These are phyloP conservation scores for Sebastes iracundus DNA, from an alignment of 2,797 vertebrate genomes.

Conservation along the genomic window DNA sequence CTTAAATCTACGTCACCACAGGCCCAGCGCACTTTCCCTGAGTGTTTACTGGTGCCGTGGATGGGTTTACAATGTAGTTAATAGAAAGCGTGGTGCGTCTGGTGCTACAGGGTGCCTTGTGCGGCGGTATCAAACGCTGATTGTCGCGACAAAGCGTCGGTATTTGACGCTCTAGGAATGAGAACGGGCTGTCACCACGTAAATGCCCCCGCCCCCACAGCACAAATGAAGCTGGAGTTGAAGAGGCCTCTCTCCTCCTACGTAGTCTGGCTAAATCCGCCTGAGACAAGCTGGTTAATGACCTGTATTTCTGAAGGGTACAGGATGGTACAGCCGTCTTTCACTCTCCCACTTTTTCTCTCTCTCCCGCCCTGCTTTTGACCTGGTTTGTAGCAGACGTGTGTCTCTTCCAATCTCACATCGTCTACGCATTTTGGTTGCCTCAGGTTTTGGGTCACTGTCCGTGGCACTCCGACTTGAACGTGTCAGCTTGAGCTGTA, in stretches of 20 bases:
- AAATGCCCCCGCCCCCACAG: not conserved
- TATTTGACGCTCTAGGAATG: too few species aligned
- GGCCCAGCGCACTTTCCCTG: too few species aligned
- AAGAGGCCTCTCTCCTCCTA: slow-evolving; percentile 20
- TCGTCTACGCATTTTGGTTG: slow-evolving; percentile 28
- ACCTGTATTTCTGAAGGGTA: slow-evolving; percentile 32
- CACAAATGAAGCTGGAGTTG: not conserved
- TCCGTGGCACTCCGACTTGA: slow-evolving; percentile 24
- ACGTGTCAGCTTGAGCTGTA: slow-evolving; percentile 26
- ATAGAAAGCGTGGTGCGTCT: too few species aligned
- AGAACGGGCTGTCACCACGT: too few species aligned
- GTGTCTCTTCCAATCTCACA: slow-evolving; percentile 23
- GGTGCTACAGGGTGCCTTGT: too few species aligned
- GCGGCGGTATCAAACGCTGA: too few species aligned
- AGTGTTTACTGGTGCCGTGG: too few species aligned
- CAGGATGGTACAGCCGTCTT: slow-evolving; percentile 1
- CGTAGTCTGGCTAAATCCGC: slow-evolving; percentile 8
- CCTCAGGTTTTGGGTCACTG: slow-evolving; percentile 36
- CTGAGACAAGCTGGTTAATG: slow-evolving; percentile 31
- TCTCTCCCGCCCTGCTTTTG: not conserved
- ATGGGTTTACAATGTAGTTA: too few species aligned
- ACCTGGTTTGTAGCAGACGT: slow-evolving; percentile 10
- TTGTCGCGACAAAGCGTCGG: accelerated
- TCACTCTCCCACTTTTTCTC: not conserved
- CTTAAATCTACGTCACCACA: too few species aligned